Evolutionary conservation across 2,888 invertebrate species (phyloP).

Genomic region (Nymphalis polychloros): DNA sequence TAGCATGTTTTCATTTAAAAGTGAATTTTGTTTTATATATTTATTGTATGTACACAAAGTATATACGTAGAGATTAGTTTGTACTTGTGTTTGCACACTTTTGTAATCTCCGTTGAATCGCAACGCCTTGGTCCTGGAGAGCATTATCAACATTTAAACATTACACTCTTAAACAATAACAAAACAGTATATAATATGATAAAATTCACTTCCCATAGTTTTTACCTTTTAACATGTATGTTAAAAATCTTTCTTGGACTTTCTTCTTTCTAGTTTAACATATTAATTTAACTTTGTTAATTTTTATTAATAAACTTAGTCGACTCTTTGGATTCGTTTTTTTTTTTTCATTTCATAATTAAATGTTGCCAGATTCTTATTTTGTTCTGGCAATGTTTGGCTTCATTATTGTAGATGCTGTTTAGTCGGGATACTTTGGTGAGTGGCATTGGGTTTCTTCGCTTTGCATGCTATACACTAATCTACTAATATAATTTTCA

Average conservation of each 20-base stretch:
- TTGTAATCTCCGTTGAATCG: too few relatives aligned
- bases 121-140: too few relatives aligned
- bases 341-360: constrained; percentile 3
- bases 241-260: neutral
- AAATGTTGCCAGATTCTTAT: constrained; percentile 3
- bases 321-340: neutral
- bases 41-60: too few relatives aligned
- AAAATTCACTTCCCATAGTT: neutral
- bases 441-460: constrained; percentile 22
- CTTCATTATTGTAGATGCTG: neutral
- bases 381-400: constrained; percentile 5
- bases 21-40: too few relatives aligned
- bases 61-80: too few relatives aligned
- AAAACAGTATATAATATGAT: neutral
- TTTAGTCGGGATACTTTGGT: constrained; percentile 16
- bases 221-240: neutral
- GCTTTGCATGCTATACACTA: constrained; percentile 8
- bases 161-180: too few relatives aligned
- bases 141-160: too few relatives aligned
- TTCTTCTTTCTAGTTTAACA: neutral
- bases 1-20: too few relatives aligned
- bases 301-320: constrained; percentile 1
- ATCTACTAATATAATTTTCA: constrained; percentile 5
- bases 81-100: too few relatives aligned
- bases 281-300: neutral